These are phyloP conservation scores for Cryptoblepharus egeriae DNA, from an alignment of 2,797 vertebrate genomes.

Conservation along the genomic window DNA sequence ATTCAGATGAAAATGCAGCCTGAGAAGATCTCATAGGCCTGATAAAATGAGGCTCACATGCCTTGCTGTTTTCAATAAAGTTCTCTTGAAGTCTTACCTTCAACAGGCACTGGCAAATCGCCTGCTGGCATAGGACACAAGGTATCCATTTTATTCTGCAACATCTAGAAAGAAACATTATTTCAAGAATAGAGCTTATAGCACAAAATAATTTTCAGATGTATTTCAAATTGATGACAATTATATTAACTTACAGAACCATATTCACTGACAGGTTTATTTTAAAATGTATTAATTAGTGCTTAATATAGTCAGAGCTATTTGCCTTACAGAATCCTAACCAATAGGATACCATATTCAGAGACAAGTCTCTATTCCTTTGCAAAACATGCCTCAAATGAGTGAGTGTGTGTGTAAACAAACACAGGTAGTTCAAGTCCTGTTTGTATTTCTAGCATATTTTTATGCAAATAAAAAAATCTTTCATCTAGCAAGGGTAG, in stretches of 20 bases:
- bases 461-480: too few relatives aligned
- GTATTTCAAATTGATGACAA: background rate
- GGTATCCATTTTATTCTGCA: conserved; percentile 13
- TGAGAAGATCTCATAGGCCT: too few relatives aligned
- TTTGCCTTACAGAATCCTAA: background rate
- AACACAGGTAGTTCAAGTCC: background rate
- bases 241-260: background rate
- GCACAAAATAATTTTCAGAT: background rate
- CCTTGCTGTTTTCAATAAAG: too few relatives aligned
- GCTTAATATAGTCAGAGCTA: background rate
- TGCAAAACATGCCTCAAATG: background rate
- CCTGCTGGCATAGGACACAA: conserved; percentile 12
- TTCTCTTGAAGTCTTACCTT: conserved; percentile 48
- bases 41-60: too few relatives aligned
- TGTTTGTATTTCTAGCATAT: background rate
- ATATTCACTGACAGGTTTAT: background rate
- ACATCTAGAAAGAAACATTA: conserved; percentile 40
- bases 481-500: too few relatives aligned
- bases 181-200: conserved; percentile 38
- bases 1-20: too few relatives aligned
- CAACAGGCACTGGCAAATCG: conserved; percentile 15
- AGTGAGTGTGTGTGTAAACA: too few relatives aligned
- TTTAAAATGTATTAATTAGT: background rate
- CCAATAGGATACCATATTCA: background rate
- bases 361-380: background rate